Evolutionary conservation across 2,113 vertebrate genomes (phyloP).

Genomic region (Onychorhynchus coronatus): DNA sequence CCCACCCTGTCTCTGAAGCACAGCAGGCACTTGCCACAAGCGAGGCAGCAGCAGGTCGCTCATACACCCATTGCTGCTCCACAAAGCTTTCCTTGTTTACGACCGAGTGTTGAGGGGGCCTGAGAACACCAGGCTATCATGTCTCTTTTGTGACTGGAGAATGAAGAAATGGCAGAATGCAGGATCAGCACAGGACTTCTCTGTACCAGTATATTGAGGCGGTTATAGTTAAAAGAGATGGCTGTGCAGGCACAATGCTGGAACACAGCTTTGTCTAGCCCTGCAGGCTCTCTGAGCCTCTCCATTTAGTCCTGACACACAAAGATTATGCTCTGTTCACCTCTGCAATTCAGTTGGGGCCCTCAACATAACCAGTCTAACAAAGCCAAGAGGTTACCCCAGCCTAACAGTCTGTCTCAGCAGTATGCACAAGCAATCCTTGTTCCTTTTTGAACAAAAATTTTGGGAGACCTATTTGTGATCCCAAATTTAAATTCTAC

Average conservation of each 20-base stretch:
- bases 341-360: neutral
- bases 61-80: neutral
- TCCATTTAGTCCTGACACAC: neutral
- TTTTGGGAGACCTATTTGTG: constrained; percentile 19
- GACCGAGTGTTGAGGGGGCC: neutral
- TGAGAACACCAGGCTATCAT: neutral
- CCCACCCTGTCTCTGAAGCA: neutral
- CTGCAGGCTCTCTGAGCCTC: neutral
- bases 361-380: neutral
- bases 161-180: neutral
- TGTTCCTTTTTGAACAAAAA: neutral
- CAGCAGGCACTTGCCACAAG: neutral
- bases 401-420: neutral
- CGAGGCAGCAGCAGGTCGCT: neutral
- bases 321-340: neutral
- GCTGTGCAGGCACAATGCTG: neutral
- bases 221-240: neutral
- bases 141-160: neutral
- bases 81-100: neutral
- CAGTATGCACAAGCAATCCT: neutral
- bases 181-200: neutral
- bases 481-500: constrained; percentile 39
- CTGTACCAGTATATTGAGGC: neutral
- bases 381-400: neutral
- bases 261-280: neutral